These are phyloP conservation scores for Andrena fulva DNA, from an alignment of 2,888 invertebrate species.

Conservation along the genomic window DNA sequence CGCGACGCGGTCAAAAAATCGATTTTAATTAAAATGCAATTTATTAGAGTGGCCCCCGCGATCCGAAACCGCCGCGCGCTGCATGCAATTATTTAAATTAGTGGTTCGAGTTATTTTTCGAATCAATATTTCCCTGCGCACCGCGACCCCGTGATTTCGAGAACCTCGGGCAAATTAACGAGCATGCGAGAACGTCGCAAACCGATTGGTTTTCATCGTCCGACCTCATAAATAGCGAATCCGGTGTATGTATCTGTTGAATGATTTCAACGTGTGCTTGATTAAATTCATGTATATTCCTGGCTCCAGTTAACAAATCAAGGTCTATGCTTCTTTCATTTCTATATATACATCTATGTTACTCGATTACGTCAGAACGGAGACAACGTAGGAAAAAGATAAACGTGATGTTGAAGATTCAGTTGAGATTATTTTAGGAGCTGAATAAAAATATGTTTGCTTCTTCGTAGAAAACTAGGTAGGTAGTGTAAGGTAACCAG, in stretches of 20 bases:
- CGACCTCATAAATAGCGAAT: neutral
- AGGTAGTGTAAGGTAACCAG: neutral
- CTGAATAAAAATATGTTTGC: too few relatives aligned
- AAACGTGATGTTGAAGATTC: too few relatives aligned
- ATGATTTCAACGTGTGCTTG: neutral
- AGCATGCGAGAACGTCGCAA: neutral
- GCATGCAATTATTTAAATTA: slow-evolving; percentile 54
- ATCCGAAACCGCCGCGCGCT: neutral
- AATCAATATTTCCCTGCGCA: slow-evolving; percentile 14
- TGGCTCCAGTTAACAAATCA: too few relatives aligned
- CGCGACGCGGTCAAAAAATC: slow-evolving; percentile 7
- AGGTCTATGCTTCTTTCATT: too few relatives aligned
- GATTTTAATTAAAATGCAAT: slow-evolving; percentile 46
- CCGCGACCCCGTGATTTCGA: slow-evolving; percentile 7
- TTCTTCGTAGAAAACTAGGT: neutral
- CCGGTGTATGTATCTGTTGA: neutral
- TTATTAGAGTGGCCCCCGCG: slow-evolving; percentile 24
- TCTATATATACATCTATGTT: too few relatives aligned
- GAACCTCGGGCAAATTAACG: slow-evolving; percentile 7
- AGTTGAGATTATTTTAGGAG: too few relatives aligned
- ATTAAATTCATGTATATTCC: too few relatives aligned
- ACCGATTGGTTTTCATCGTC: neutral
- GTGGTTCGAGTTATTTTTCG: slow-evolving; percentile 35
- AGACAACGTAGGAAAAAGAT: too few relatives aligned
- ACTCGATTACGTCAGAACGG: too few relatives aligned